These are phyloP conservation scores for Tetranychus piercei DNA, from an alignment of 2,888 invertebrate genomes.

Conservation along the genomic window DNA sequence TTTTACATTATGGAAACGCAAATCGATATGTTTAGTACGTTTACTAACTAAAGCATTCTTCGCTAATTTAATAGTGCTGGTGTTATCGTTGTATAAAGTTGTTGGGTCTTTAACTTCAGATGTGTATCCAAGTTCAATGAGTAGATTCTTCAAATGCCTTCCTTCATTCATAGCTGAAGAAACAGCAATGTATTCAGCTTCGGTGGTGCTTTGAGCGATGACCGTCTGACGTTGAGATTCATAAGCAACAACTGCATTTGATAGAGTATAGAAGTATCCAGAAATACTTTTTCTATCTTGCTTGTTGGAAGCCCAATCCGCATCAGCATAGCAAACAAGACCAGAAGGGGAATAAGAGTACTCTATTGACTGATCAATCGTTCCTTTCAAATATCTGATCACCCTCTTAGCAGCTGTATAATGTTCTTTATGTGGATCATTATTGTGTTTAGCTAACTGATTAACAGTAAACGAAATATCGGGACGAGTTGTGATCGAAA, in stretches of 20 bases:
- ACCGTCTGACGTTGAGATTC: constrained; percentile 16
- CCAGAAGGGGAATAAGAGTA: not conserved
- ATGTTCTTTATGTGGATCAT: not conserved
- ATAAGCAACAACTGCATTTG: too few species aligned
- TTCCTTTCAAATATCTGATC: constrained; percentile 5
- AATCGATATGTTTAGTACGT: constrained; percentile 27
- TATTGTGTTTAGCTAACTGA: constrained; percentile 9
- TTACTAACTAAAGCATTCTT: constrained; percentile 26
- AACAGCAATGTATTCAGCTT: constrained; percentile 26
- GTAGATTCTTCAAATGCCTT: too few species aligned
- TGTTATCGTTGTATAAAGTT: constrained; percentile 24
- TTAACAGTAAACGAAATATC: constrained; percentile 19
- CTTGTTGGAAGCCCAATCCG: constrained; percentile 23
- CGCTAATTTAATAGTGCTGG: constrained; percentile 25
- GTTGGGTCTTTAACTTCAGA: not conserved
- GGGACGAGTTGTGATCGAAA: constrained; percentile 17
- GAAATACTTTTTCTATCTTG: constrained; percentile 19
- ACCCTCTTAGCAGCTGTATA: not conserved
- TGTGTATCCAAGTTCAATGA: too few species aligned
- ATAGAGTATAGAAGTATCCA: constrained; percentile 13
- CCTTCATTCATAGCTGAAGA: not conserved
- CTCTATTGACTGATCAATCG: not conserved
- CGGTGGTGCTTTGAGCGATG: constrained; percentile 25
- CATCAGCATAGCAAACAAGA: constrained; percentile 20
- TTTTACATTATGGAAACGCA: constrained; percentile 24